Base-by-base conservation (phyloP, 1,140 invertebrate species). In the Helicorthomorpha holstii region DNA sequence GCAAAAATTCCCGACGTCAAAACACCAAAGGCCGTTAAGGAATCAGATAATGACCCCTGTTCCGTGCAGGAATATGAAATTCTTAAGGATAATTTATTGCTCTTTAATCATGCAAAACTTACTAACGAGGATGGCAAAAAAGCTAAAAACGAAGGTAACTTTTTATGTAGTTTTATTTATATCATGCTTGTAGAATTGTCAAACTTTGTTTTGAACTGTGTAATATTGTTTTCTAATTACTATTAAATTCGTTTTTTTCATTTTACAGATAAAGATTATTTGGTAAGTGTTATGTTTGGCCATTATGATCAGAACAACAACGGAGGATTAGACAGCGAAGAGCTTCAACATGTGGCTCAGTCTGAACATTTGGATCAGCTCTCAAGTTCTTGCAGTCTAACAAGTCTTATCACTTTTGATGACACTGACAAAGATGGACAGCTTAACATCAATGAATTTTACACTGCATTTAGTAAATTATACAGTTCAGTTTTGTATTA, bases 261-360 rank as follows among this genome's bases (percentile, higher is more conserved):
- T 56, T 59, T 16, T 58, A n/a, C n/a, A 64, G 81, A 79, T 55
- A 82, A 82, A 54, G 79, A 82, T 55, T 83, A 79, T 59, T 64
- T 84, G 21, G 79, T 83, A 41, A 80, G 78, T 54, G 76, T 82
- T 60, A 83, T 85, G 78, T 85, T 84, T 61, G 80, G 78, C 27
- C 82, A 83, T 61, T 83, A 81, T 62, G 82, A 85, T 63, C 71
- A 73, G 52, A 81, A 85, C 64, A 79, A 77, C 57, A 76, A 83
- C 63, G 79, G 79, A 24, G 72, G 73, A 54, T 64, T 85, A 47
- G 77, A 81, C 54, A 68, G 68, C 27, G 74, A 77, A 27, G 83
- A 85, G 65, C 66, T 85, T 27, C 71, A 75, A 24, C 69, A 75
- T 69, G 74, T 81, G 50, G 75, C 77, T 41, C 66, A 73, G 27